A percentile compares a stretch with the other conserved stretches of the same genome.
These are phyloP conservation scores for Augochlorella aurata DNA, from an alignment of 2,888 invertebrate genomes.

Conservation along the genomic window DNA sequence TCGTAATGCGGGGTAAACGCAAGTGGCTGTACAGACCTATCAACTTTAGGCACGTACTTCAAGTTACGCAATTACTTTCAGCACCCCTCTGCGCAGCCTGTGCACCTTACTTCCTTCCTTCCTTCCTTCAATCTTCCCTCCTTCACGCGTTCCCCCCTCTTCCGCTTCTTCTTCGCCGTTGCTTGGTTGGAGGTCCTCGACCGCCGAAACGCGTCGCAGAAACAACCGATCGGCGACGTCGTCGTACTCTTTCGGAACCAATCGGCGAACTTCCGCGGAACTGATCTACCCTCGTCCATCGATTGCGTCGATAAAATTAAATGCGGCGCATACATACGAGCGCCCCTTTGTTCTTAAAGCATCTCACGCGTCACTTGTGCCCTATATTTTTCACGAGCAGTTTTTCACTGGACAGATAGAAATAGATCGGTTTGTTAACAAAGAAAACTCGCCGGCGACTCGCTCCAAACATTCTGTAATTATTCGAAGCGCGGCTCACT, in stretches of 20 bases:
- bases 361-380: slow-evolving; percentile 31
- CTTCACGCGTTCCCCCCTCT: slow-evolving; percentile 25
- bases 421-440: not conserved
- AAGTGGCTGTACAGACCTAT: slow-evolving; percentile 63
- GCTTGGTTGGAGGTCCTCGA: slow-evolving; percentile 54
- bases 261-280: not conserved
- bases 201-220: slow-evolving; percentile 60
- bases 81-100: slow-evolving; percentile 59
- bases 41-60: slow-evolving; percentile 67
- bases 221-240: slow-evolving; percentile 12
- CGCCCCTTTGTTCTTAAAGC: slow-evolving; percentile 1
- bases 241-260: not conserved
- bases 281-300: not conserved
- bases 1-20: slow-evolving; percentile 51
- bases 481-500: not conserved
- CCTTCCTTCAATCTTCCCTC: slow-evolving; percentile 45
- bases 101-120: slow-evolving; percentile 51
- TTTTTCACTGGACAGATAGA: slow-evolving; percentile 43
- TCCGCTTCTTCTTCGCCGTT: not conserved
- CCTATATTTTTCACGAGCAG: slow-evolving; percentile 32
- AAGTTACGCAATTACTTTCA: slow-evolving; percentile 73
- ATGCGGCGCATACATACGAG: slow-evolving; percentile 24
- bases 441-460: not conserved
- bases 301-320: slow-evolving; percentile 35
- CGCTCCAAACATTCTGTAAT: not conserved